A percentile compares a stretch with the other conserved stretches of the same genome.
phyloP scores from a whole-genome alignment of 2,797 vertebrate species.

The Hapalemur alaotrensis region DNA sequence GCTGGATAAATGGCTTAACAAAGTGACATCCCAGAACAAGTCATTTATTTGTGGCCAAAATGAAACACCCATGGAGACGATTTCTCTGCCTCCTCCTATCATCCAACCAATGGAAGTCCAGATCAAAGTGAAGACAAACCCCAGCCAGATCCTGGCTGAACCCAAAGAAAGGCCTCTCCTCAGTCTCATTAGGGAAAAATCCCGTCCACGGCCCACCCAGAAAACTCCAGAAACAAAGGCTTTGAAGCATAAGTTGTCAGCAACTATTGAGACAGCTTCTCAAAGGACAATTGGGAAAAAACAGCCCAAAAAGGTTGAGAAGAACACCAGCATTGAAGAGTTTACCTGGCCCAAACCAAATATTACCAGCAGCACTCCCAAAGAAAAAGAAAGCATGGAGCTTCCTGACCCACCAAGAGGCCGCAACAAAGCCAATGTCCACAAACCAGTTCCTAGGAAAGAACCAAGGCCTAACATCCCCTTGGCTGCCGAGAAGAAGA shows the following conservation, averaged over 20 bases:
- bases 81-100: slow-evolving; percentile 84
- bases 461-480: slow-evolving; percentile 90
- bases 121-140: slow-evolving; percentile 89
- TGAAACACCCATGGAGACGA: slow-evolving; percentile 88
- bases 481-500: slow-evolving; percentile 91
- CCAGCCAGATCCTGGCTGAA: slow-evolving; percentile 85
- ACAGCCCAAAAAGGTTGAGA: slow-evolving; percentile 94
- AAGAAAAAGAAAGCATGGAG: slow-evolving; percentile 92
- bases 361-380: slow-evolving; percentile 88
- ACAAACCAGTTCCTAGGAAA: slow-evolving; percentile 95
- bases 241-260: slow-evolving; percentile 93
- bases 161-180: slow-evolving; percentile 91
- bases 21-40: slow-evolving; percentile 96
- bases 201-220: slow-evolving; percentile 91
- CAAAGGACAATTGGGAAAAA: slow-evolving; percentile 95
- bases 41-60: slow-evolving; percentile 92
- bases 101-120: slow-evolving; percentile 87
- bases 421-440: slow-evolving; percentile 89
- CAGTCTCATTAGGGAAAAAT: slow-evolving; percentile 92
- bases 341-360: slow-evolving; percentile 92
- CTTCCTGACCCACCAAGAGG: slow-evolving; percentile 90
- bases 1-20: slow-evolving; percentile 98
- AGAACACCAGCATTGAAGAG: slow-evolving; percentile 91
- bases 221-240: slow-evolving; percentile 92
- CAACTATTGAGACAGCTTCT: slow-evolving; percentile 88